phyloP scores from a whole-genome alignment of 1,140 invertebrate genomes.

The Pseudomyrmex flavicornis region DNA sequence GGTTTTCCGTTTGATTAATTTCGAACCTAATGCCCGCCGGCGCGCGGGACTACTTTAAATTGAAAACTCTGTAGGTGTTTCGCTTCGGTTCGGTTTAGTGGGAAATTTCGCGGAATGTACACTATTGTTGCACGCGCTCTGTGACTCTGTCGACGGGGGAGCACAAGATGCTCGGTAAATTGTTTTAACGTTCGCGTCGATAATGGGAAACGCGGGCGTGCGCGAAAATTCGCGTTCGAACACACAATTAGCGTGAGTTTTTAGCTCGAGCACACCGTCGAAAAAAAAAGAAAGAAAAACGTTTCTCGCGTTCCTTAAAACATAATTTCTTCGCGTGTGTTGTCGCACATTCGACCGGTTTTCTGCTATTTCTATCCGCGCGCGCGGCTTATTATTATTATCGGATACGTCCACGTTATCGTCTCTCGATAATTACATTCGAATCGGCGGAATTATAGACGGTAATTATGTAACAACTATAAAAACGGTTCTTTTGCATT shows the following conservation, averaged over 20 bases:
- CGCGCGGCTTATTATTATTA: conserved; percentile 35
- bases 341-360: neutral
- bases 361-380: conserved; percentile 42
- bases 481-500: conserved; percentile 39
- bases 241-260: neutral
- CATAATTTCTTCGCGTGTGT: neutral
- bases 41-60: conserved; percentile 28
- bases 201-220: conserved; percentile 5
- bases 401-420: conserved; percentile 37
- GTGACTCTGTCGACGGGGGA: too few relatives aligned
- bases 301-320: too few relatives aligned
- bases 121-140: conserved; percentile 6
- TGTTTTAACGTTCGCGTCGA: conserved; percentile 11
- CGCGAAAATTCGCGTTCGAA: conserved; percentile 27
- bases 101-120: conserved; percentile 5
- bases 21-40: conserved; percentile 12
- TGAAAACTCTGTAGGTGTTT: conserved; percentile 28
- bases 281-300: neutral
- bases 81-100: conserved; percentile 15
- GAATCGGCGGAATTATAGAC: neutral
- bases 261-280: neutral
- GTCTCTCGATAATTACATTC: conserved; percentile 29
- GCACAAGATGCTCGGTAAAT: conserved; percentile 10
- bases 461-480: conserved; percentile 47
- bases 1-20: conserved; percentile 56